phyloP scores from a whole-genome alignment of 2,888 invertebrate species.

The Arge pagana region DNA sequence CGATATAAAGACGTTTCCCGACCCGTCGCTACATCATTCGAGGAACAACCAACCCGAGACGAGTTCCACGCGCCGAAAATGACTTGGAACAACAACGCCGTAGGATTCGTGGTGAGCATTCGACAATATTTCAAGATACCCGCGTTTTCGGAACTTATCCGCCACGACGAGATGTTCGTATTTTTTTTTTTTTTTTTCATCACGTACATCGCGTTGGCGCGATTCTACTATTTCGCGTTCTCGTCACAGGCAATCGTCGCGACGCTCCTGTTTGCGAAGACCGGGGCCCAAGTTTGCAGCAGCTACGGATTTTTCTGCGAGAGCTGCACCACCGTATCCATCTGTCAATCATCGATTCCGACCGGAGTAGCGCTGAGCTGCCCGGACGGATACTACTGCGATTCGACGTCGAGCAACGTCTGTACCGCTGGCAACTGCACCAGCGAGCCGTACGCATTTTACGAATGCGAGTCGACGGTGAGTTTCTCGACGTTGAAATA shows the following conservation, averaged over 20 bases:
- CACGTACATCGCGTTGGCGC: too few relatives aligned
- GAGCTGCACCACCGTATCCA: conserved; percentile 4
- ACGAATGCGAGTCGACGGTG: background rate
- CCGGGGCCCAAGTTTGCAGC: conserved; percentile 5
- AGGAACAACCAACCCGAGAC: too few relatives aligned
- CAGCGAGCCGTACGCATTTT: conserved; percentile 2
- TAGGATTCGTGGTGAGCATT: too few relatives aligned
- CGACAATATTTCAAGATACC: too few relatives aligned
- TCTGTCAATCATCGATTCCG: background rate
- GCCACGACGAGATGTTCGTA: too few relatives aligned
- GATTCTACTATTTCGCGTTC: too few relatives aligned
- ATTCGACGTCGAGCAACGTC: background rate
- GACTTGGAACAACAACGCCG: too few relatives aligned
- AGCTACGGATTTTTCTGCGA: conserved; percentile 5
- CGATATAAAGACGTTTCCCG: conserved; percentile 4
- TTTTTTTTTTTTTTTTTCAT: too few relatives aligned
- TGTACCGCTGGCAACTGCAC: conserved; percentile 8
- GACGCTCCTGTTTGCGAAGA: background rate
- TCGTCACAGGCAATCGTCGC: background rate
- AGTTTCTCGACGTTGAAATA: background rate
- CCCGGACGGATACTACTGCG: conserved; percentile 12
- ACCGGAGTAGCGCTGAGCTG: conserved; percentile 3
- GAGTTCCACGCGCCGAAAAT: too few relatives aligned
- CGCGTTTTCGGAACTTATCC: too few relatives aligned
- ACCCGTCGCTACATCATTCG: conserved; percentile 3